Evolutionary conservation across 2,888 invertebrate genomes (phyloP), one percentile per base, ranked within the genome.

Genomic region (Leucoma salicis): DNA sequence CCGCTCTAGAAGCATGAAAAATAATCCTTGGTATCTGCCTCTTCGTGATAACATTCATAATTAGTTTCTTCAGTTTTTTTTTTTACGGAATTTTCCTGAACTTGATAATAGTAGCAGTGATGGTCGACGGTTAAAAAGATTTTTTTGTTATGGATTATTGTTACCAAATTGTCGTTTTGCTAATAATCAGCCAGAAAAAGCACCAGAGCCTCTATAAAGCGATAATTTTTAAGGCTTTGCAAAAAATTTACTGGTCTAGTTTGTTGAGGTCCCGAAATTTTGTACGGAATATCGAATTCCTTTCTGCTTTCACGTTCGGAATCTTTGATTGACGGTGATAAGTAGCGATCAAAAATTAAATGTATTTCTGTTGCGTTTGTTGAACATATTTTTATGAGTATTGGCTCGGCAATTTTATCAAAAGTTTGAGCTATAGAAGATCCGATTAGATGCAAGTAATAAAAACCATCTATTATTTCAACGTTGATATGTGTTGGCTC

Each of bases 281-380:
- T 44, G 24, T 48, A 54, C 27, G 46, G 42, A 39, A 48, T 48
- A 46, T 46, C 48, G 38, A 42, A 39, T 39, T 13, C 49, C 18
- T 31, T 27, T 33, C 49, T 10, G 14, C 21, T 46, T 21, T 29
- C 14, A 31, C 46, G 14, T 59, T 73, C 68, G 14, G 44, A 59
- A 57, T 73, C 70, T 63, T 73, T 76, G 32, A 72, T 70, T 13
- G 69, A 70, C 1, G 71, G 70, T 16, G 56, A 33, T 27, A 63
- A 53, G 46, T 73, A 69, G 10, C 28, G n/a, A 31, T 37, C 37
- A 24, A 37, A 37, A 35, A 46, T 37, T 42, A 50, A 15, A 32
- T 62, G 53, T 49, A 58, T 21, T 49, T 57, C 42, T 34, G 14
- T 12, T 3, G 46, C 48, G 25, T 44, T 44, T 47, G 47, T 39